A percentile compares a stretch with the other conserved stretches of the same genome.
Evolutionary conservation across 2,113 vertebrate species (phyloP).

Genomic region (Phainopepla nitens): DNA sequence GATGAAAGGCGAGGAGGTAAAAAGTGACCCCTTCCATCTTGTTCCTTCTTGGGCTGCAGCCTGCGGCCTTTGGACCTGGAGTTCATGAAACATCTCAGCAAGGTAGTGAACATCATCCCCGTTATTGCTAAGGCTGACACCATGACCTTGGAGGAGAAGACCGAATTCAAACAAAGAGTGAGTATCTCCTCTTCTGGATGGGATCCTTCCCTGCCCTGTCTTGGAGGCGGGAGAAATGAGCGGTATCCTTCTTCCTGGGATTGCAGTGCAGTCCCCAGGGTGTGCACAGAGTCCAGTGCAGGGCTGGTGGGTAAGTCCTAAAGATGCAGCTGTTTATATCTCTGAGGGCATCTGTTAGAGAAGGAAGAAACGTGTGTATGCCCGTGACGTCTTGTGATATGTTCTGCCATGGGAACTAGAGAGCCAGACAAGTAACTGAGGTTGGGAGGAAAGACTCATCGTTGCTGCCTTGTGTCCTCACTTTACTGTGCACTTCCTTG

Average conservation of each 20-base stretch:
- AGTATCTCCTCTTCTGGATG: constrained; percentile 27
- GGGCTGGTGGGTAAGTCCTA: not conserved
- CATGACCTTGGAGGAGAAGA: constrained; percentile 92
- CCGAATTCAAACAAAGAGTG: constrained; percentile 94
- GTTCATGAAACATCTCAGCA: constrained; percentile 96
- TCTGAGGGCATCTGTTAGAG: not conserved
- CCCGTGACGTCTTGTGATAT: not conserved
- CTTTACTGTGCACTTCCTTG: not conserved
- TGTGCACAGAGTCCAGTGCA: not conserved
- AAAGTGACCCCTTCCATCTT: not conserved
- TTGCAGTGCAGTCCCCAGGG: not conserved
- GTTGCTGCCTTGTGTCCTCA: not conserved
- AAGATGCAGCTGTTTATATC: not conserved
- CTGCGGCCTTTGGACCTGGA: constrained; percentile 90
- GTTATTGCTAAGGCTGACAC: constrained; percentile 96
- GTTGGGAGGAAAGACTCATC: not conserved
- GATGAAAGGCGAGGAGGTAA: not conserved
- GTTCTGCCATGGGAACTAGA: not conserved
- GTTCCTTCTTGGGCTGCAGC: constrained; percentile 68
- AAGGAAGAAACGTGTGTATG: not conserved
- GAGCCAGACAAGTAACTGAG: not conserved
- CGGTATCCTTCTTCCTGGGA: not conserved
- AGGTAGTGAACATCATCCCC: constrained; percentile 94
- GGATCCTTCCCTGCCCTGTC: not conserved
- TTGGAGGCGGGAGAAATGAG: not conserved